Base-by-base conservation (phyloP, 2,888 invertebrate genomes). In the Coelinius sp. region DNA sequence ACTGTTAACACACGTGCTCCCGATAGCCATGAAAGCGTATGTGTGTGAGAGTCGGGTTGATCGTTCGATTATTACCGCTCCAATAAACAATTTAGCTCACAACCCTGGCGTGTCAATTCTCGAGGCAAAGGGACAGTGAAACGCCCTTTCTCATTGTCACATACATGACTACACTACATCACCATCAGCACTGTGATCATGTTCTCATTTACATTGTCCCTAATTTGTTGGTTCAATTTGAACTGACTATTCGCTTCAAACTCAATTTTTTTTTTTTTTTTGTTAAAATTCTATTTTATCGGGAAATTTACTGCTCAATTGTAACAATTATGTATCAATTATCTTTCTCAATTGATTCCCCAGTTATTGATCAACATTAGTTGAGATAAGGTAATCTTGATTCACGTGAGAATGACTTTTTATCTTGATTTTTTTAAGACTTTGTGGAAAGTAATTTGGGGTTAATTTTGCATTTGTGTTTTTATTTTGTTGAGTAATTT, bases 191-290 rank as follows among this genome's bases (percentile, higher is more conserved):
- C 41, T 59, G 20, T 59, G 7, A 35, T 53, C 14, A 53, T 59
- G 27, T 56, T 31, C 17, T 17, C 25, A 56, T 56, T 56, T 27
- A 27, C 56, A 25, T 56, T 1, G 72, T 52, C 35, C n/a, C 14
- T 20, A 49, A 53, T 27, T 56, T 44, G 59, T 44, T 35, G 59
- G 63, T 44, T 68, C 14, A 71, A 56, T 53, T 65, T 53, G 64
- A 31, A 64, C 63, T 75, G 79, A 80, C 75, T 78, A 77, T n/a
- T n/a, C 52, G 17, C 52, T 65, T n/a, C 3, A 35, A 8, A n/a
- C 52, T 38, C 38, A 41, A 49, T 3, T 49, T 49, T 49, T 46
- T 41, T n/a, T 41, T 2, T 41, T 3, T 10, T 14, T 44, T 6
- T 14, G 14, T 17, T 6, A 20, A 20, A 20, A 49, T 2, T 17